Evolutionary conservation across 2,797 vertebrate genomes (phyloP), one percentile per base, ranked within the genome.

Genomic region (Pseudotriccus pelzelni): DNA sequence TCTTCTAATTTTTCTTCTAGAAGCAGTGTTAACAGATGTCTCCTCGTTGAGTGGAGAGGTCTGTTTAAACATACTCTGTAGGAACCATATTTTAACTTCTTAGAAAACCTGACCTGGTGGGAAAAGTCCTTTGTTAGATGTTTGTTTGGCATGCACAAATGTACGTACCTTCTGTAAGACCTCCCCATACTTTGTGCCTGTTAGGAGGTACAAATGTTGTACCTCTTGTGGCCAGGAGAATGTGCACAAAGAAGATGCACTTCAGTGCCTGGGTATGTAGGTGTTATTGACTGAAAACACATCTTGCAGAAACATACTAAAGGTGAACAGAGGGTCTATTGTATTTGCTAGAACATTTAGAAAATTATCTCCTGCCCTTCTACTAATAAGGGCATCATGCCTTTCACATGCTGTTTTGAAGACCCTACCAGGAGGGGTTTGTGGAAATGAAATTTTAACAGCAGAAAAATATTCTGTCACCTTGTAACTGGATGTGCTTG

Each of bases 181-280:
- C 73, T 68, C 32, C 19, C 27, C 49, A 6, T 86, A 14, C 7
- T 14, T 74, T 20, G 21, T 70, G 36, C 53, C 47, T 60, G 3
- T 25, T 68, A 22, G 43, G 37, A 69, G 36, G 21, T 13, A 30
- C 2, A 44, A 49, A 62, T 28, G 16, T 55, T 86, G 43, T 7
- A 2, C 43, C 43, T 44, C 43, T 20, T 7, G 32, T 32, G 43
- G 27, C 56, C 49, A 50, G 62, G 58, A 56, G 47, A 43, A 53
- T 0, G 1, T 23, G 47, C 4, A 9, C 1, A 1, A 39, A 79
- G 41, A 68, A 9, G 43, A 39, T 60, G 30, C 0, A 0, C 25
- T 74, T 89, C 36, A 11, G 6, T 28, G 34, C 36, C 66, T 49
- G 16, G 1, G 1, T 89, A 11, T 46, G 27, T 39, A 27, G 14